Conservation (phyloP, 2,888 invertebrate species). For the Nyleta sp. region DNA sequence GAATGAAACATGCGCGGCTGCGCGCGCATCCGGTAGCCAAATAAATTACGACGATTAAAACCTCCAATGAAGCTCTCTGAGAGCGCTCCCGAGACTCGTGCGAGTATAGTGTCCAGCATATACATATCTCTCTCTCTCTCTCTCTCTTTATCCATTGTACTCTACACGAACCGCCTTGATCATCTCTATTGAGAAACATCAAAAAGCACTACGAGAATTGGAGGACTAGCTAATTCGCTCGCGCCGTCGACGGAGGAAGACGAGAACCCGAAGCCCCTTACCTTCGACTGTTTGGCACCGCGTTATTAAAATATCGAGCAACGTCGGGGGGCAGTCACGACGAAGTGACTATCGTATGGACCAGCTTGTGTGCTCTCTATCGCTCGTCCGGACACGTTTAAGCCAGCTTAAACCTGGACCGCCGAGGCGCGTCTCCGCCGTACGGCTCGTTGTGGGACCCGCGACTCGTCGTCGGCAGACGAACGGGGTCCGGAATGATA, state of each 20-base stretch:
- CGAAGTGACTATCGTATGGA: slow-evolving; percentile 43
- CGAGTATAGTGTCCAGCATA: slow-evolving; percentile 28
- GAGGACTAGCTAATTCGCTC: slow-evolving; percentile 66
- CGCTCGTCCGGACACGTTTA: slow-evolving; percentile 19
- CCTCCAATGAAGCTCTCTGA: too few species aligned
- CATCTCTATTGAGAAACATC: slow-evolving; percentile 58
- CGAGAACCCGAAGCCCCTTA: background rate
- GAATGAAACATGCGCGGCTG: background rate
- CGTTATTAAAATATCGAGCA: slow-evolving; percentile 66
- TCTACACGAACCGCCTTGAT: slow-evolving; percentile 46
- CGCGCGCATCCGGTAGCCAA: slow-evolving; percentile 15
- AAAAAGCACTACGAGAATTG: slow-evolving; percentile 65
- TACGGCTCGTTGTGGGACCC: slow-evolving; percentile 56
- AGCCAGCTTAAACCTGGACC: slow-evolving; percentile 39
- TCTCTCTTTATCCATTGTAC: slow-evolving; percentile 56
- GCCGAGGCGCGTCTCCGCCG: slow-evolving; percentile 38
- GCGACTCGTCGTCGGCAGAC: slow-evolving; percentile 67
- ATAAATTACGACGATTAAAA: slow-evolving; percentile 46
- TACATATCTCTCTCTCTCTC: too few species aligned
- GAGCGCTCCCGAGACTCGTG: slow-evolving; percentile 40
- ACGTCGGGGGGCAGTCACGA: slow-evolving; percentile 42
- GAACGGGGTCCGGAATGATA: slow-evolving; percentile 72
- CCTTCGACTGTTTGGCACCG: slow-evolving; percentile 70
- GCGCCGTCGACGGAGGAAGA: slow-evolving; percentile 45
- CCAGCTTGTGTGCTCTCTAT: slow-evolving; percentile 57